Evolutionary conservation across 2,113 vertebrate genomes (phyloP).

Genomic region (Equus przewalskii): DNA sequence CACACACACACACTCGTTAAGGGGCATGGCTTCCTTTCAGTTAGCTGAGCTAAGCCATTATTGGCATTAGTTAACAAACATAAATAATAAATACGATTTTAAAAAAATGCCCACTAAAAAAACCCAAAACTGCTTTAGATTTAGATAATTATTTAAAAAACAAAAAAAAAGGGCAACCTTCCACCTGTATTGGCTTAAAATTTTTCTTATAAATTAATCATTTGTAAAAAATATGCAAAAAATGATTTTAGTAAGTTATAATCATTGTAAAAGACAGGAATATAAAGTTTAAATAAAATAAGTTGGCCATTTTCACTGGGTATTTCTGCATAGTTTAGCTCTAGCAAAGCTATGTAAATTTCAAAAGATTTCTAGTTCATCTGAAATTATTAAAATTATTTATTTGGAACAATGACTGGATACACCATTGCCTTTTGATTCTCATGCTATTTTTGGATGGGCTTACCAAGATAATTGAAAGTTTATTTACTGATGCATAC

Average conservation of each 20-base stretch:
- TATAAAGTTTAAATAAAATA: conserved; percentile 52
- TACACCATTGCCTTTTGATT: conserved; percentile 83
- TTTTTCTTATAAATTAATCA: neutral
- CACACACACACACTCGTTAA: neutral
- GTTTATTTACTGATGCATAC: conserved; percentile 88
- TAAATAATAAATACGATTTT: neutral
- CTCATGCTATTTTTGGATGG: conserved; percentile 83
- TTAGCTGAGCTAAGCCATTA: conserved; percentile 51
- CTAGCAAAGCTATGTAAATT: conserved; percentile 75
- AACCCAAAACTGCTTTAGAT: conserved; percentile 29
- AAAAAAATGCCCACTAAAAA: neutral
- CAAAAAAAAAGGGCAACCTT: neutral
- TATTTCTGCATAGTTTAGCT: conserved; percentile 70
- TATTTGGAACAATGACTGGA: conserved; percentile 85
- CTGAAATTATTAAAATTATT: conserved; percentile 83
- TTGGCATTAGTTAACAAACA: conserved; percentile 68
- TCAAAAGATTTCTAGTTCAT: conserved; percentile 80
- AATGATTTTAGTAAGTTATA: conserved; percentile 16
- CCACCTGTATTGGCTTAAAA: neutral
- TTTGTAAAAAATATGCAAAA: conserved; percentile 2
- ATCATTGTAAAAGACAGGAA: neutral
- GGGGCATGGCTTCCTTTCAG: conserved; percentile 21
- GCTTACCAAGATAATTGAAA: conserved; percentile 86
- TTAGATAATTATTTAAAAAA: neutral
- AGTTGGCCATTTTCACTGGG: neutral